Base-by-base conservation (phyloP, 64 coral and sea anemone genomes). In the Hydrozoanthus tunicans region DNA sequence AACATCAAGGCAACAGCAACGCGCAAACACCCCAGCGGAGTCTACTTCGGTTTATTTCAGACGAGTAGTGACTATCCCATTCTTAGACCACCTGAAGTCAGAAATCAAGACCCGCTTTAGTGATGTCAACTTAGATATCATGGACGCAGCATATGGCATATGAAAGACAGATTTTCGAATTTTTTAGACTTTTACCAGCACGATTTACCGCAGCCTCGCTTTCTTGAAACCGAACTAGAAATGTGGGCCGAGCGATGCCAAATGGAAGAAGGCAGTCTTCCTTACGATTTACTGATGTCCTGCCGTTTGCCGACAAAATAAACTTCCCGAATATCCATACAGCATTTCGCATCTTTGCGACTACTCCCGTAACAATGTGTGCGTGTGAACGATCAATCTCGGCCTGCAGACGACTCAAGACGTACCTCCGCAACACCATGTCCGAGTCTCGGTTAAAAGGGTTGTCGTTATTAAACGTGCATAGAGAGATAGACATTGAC, bases 31-130 rank as follows among this genome's bases (percentile, higher is more conserved):
- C 6, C 79, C 54, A n/a, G 55, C 54, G 9, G 43, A 52, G 43
- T 56, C 79, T 13, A 9, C 60, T 58, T 7, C 43, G 20, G 15
- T 20, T 5, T 63, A 83, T 58, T 83, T 25, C 9, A 59, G 27
- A 58, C 3, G 59, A 83, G 59, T 63, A 9, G 20, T 83, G 65
- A 23, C 5, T 9, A 72, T 89, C 56, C 85, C 85, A 10, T 71
- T 89, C 52, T 17, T 89, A 54, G 85, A 83, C 65, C 81, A 83
- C 65, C 81, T 83, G 4, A 62, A 62, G 20, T 13, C 56, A 4
- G 32, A 82, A 82, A 8, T 65, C 4, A 54, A 83, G 17, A 63
- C 59, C 4, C 81, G 81, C 6, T 83, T 83, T 32, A 6, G 25
- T 53, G 77, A 23, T 52, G 13, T 6, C 51, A 79, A 51, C 13